Base-by-base conservation (phyloP, 1,140 invertebrate species). In the Tetragnatha versicolor region DNA sequence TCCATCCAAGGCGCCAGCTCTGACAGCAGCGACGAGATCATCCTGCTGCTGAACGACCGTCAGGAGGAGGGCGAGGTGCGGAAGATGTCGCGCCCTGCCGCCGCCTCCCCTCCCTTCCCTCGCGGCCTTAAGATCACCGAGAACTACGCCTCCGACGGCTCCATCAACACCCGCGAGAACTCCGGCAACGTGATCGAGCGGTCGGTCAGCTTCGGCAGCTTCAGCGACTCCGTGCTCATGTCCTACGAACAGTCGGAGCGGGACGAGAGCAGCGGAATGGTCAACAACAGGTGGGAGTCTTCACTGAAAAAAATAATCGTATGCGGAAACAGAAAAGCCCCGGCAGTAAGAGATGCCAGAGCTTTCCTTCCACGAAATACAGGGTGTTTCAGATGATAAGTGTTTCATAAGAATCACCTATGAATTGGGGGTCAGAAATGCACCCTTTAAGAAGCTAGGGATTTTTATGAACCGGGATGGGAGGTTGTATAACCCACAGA, bases 231-330 rank as follows among this genome's bases (percentile, higher is more conserved):
- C 3, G 76, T 79, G 0, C 42, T 79, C 0, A 79, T 79, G 76
- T 79, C 76, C n/a, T 79, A 79, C 29, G 76, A 79, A 14, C 76
- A 79, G 31, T 79, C 76, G n/a, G 61, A 68, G 17, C 37, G 73
- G 33, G 76, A 68, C 5, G 76, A 79, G 22, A 60, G 53, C 39
- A 79, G 76, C 39, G 76, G 76, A 25, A 58, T 58, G 53, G 63
- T 79, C 31, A 69, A 68, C 45, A 69, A 47, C 27, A 33, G 69
- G n/a, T 47, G 1, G 42, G 42, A 17, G 1, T 1, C n/a, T n/a
- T n/a, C n/a, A n/a, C n/a, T n/a, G n/a, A n/a, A n/a, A n/a, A n/a
- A n/a, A n/a, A n/a, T n/a, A n/a, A n/a, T n/a, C n/a, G n/a, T n/a
- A n/a, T n/a, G n/a, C n/a, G n/a, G n/a, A n/a, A n/a, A n/a, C n/a